Conservation (phyloP, 2,888 invertebrate species). For the Xestoiulus laeticollis region DNA sequence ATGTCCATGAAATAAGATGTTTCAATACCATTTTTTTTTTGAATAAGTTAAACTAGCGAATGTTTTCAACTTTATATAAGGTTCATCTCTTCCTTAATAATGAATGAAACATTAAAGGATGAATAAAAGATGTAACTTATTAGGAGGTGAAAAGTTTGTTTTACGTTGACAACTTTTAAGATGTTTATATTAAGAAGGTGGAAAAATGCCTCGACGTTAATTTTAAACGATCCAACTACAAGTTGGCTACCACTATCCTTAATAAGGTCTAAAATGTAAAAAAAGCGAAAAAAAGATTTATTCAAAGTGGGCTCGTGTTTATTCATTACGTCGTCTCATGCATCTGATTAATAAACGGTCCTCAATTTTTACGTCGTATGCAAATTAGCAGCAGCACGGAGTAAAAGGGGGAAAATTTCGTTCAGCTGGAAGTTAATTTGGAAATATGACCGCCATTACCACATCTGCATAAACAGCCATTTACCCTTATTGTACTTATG, state of each 20-base stretch:
- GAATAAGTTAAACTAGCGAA: too few species aligned
- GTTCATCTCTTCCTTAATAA: too few species aligned
- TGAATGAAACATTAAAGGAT: too few species aligned
- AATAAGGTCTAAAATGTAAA: background rate
- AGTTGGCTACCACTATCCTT: background rate
- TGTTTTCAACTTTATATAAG: too few species aligned
- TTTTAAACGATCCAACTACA: too few species aligned
- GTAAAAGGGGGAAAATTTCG: background rate
- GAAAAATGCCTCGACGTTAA: too few species aligned
- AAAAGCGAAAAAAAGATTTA: background rate
- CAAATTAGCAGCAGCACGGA: background rate
- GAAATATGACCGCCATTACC: constrained; percentile 49
- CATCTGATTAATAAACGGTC: constrained; percentile 39
- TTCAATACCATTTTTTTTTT: too few species aligned
- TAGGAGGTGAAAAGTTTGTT: too few species aligned
- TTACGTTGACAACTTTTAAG: too few species aligned
- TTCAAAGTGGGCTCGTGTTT: constrained; percentile 10
- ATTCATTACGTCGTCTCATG: constrained; percentile 13
- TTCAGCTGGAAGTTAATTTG: constrained; percentile 42
- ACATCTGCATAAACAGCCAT: constrained; percentile 48
- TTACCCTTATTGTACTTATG: constrained; percentile 31
- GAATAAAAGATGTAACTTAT: too few species aligned
- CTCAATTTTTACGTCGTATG: background rate
- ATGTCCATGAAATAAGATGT: too few species aligned
- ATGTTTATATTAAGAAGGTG: too few species aligned